Evolutionary conservation across 2,888 invertebrate species (phyloP).

Genomic region (Holacanthella duospinosa): DNA sequence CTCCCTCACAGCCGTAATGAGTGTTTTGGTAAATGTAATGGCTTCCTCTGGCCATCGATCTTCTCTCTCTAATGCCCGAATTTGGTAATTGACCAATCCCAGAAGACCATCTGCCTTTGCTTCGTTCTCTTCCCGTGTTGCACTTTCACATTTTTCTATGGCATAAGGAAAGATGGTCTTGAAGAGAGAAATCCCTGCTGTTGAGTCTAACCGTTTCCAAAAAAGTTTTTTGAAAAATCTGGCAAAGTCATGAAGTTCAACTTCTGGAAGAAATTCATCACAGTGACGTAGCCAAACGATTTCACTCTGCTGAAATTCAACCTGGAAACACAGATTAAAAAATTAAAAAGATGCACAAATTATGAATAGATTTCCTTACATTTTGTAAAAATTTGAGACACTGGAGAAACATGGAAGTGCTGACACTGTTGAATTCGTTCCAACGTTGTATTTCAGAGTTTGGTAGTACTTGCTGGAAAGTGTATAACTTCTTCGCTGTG

Average conservation of each 20-base stretch:
- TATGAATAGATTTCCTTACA: conserved; percentile 17
- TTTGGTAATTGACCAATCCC: conserved; percentile 24
- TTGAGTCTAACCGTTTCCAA: conserved; percentile 15
- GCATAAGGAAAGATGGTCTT: conserved; percentile 26
- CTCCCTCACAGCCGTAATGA: conserved; percentile 17
- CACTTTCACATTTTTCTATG: conserved; percentile 22
- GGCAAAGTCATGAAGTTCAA: conserved; percentile 19
- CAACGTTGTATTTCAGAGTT: conserved; percentile 25
- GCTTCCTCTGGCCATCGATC: conserved; percentile 30
- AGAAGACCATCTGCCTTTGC: conserved; percentile 6
- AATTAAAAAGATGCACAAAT: background rate
- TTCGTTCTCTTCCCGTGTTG: background rate
- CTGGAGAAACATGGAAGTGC: conserved; percentile 30
- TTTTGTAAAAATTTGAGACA: conserved; percentile 27
- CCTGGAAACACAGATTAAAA: conserved; percentile 17
- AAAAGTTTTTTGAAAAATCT: conserved; percentile 27
- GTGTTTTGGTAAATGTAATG: conserved; percentile 21
- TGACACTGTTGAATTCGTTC: conserved; percentile 22
- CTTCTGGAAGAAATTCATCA: conserved; percentile 26
- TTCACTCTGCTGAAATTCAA: conserved; percentile 26
- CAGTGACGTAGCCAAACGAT: conserved; percentile 32
- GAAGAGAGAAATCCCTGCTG: conserved; percentile 21
- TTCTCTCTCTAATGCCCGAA: conserved; percentile 27
- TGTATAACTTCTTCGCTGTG: conserved; percentile 28
- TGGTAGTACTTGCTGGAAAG: conserved; percentile 30